A percentile compares a stretch with the other conserved stretches of the same genome.
These are phyloP conservation scores for Mungos mungo DNA, from an alignment of 2,113 vertebrate genomes.

Conservation along the genomic window DNA sequence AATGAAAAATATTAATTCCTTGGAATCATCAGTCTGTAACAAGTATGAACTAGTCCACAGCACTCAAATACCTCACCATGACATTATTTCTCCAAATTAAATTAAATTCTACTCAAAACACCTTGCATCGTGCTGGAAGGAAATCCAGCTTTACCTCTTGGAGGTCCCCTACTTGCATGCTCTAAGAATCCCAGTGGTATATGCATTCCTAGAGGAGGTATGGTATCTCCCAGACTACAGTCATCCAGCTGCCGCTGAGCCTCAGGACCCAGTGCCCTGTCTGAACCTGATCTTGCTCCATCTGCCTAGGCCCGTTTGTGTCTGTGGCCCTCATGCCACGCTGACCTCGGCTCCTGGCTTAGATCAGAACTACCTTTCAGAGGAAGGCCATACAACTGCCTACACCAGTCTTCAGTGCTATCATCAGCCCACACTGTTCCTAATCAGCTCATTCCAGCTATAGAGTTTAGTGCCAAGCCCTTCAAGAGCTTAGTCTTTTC, in stretches of 20 bases:
- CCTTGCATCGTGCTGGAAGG: not conserved
- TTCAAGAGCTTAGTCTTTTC: not conserved
- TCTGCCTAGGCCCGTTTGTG: not conserved
- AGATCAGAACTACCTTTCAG: not conserved
- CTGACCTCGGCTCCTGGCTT: not conserved
- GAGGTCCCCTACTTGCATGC: not conserved
- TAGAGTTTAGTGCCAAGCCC: not conserved
- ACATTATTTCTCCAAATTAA: constrained; percentile 39
- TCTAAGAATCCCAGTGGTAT: constrained; percentile 9
- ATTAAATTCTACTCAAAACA: not conserved
- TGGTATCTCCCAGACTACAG: not conserved
- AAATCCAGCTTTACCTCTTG: not conserved
- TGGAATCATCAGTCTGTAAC: not conserved
- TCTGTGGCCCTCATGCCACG: too few species aligned
- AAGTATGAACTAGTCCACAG: not conserved
- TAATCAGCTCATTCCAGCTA: not conserved
- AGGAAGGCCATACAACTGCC: not conserved
- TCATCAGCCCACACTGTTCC: not conserved
- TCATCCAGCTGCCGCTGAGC: not conserved
- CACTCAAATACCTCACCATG: not conserved
- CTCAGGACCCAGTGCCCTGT: not conserved
- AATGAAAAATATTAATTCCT: not conserved
- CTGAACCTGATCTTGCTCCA: not conserved
- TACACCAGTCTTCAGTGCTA: not conserved
- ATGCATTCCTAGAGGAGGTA: not conserved